Conservation (phyloP, 2,797 vertebrate genomes). For the Gouania willdenowi region DNA sequence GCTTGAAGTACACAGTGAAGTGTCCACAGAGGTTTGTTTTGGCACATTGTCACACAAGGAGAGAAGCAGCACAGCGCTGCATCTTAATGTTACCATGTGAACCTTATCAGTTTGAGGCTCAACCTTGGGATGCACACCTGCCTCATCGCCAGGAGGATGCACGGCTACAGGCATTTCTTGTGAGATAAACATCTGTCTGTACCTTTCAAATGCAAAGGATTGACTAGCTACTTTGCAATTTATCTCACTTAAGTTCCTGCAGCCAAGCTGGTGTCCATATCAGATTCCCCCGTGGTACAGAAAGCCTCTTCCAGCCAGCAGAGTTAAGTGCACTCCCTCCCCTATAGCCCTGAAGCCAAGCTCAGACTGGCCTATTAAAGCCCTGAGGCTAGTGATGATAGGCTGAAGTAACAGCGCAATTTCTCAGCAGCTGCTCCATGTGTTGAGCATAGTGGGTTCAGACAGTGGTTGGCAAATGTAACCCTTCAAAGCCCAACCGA, state of each 20-base stretch:
- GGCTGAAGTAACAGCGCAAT: conserved; percentile 54
- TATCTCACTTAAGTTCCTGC: conserved; percentile 71
- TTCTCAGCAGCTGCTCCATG: conserved; percentile 66
- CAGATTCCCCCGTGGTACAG: conserved; percentile 53
- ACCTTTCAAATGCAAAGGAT: conserved; percentile 58
- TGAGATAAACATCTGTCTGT: conserved; percentile 56
- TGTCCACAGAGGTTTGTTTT: no score
- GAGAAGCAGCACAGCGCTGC: not conserved
- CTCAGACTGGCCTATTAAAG: conserved; percentile 61
- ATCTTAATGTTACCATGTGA: conserved; percentile 7
- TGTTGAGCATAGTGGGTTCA: conserved; percentile 37
- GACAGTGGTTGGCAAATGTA: conserved; percentile 47
- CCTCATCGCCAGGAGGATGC: conserved; percentile 29
- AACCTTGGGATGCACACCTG: conserved; percentile 38
- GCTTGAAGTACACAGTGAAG: no score
- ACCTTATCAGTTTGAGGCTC: conserved; percentile 30
- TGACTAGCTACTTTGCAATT: conserved; percentile 63
- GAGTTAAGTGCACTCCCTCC: conserved; percentile 63
- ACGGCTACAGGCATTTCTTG: conserved; percentile 39
- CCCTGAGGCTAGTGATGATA: conserved; percentile 65
- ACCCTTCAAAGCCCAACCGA: conserved; percentile 54
- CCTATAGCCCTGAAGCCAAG: conserved; percentile 61
- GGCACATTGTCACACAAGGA: no score
- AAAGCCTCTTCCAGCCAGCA: conserved; percentile 59
- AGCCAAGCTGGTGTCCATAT: conserved; percentile 64